Evolutionary conservation across 2,113 vertebrate genomes (phyloP).

Genomic region (Colaptes auratus): DNA sequence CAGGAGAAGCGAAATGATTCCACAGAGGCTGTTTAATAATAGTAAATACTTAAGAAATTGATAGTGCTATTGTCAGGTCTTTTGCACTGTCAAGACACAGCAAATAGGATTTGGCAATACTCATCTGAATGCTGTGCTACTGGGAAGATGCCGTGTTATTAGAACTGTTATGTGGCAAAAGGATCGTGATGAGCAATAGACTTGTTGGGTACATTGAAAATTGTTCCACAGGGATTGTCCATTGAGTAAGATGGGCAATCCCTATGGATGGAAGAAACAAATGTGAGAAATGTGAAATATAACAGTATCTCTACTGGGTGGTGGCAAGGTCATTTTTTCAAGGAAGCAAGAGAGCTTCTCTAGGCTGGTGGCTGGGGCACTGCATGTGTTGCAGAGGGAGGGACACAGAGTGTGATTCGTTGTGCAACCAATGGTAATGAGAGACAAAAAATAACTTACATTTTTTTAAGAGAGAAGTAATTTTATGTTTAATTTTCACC

Average conservation of each 20-base stretch:
- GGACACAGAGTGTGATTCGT: not conserved
- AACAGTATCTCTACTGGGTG: not conserved
- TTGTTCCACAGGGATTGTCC: not conserved
- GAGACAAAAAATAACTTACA: not conserved
- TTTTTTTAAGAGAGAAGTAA: not conserved
- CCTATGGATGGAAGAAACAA: not conserved
- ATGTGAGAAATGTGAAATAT: not conserved
- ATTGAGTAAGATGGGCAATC: not conserved
- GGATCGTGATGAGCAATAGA: not conserved
- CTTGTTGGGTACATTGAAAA: not conserved
- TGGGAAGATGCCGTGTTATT: not conserved
- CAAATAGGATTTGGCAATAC: not conserved
- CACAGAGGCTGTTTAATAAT: not conserved
- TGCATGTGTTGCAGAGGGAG: not conserved
- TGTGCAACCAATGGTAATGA: not conserved
- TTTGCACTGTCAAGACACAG: not conserved
- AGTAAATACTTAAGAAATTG: not conserved
- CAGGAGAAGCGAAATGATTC: not conserved
- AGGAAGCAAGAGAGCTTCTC: not conserved
- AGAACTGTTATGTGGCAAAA: not conserved
- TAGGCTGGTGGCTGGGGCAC: not conserved
- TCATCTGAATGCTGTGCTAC: not conserved
- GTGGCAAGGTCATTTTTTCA: not conserved
- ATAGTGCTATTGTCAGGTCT: not conserved
- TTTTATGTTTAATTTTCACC: not conserved